Evolutionary conservation across 30 jellyfish, hydroid and myxozoan genomes (phyloP).

Genomic region (Phacellophora camtschatica): DNA sequence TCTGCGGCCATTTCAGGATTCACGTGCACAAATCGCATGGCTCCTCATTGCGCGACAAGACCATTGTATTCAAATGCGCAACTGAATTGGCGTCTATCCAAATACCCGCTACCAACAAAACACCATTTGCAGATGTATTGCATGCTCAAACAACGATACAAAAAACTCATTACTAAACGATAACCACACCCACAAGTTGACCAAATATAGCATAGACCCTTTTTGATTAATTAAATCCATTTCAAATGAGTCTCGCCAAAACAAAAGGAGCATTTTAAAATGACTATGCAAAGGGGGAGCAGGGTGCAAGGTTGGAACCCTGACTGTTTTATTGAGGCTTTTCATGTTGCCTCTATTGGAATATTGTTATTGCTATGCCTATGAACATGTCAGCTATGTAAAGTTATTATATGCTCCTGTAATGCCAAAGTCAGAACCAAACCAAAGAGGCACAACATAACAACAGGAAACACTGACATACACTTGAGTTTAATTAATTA

Average conservation of each 20-base stretch:
- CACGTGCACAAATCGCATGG: slow-evolving; percentile 20
- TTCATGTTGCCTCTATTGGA: no score
- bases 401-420: no score
- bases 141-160: slow-evolving; percentile 1
- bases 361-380: no score
- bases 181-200: not conserved
- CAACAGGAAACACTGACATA: no score
- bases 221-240: not conserved
- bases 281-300: no score
- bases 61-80: slow-evolving; percentile 35
- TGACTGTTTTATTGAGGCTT: no score
- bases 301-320: no score
- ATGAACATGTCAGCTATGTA: no score
- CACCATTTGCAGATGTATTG: slow-evolving; percentile 1
- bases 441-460: no score
- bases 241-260: not conserved
- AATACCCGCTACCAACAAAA: slow-evolving; percentile 16
- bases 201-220: not conserved
- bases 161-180: not conserved
- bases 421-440: no score
- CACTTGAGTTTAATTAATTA: no score
- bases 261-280: no score
- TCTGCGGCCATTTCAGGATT: not conserved
- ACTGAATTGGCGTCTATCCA: slow-evolving; percentile 17
- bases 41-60: not conserved